phyloP scores from a whole-genome alignment of 2,888 invertebrate species.

The Bugulina stolonifera region DNA sequence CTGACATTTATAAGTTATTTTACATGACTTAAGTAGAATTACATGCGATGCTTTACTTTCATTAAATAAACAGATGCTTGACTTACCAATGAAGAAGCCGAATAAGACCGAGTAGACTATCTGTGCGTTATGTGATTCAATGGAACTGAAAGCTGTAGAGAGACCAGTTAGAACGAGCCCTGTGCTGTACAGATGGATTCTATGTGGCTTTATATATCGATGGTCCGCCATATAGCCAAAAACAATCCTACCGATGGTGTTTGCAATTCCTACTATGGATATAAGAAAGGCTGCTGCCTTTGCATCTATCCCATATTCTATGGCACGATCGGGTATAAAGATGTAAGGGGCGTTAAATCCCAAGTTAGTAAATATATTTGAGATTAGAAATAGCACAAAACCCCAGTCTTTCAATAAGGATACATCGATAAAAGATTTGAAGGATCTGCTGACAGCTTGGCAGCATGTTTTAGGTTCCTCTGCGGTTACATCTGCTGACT shows the following conservation, averaged over 20 bases:
- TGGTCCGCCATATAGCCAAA: conserved; percentile 48
- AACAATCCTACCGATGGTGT: conserved; percentile 82
- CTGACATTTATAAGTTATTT: too few relatives aligned
- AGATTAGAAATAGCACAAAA: conserved; percentile 77
- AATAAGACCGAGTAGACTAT: conserved; percentile 63
- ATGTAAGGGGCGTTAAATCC: conserved; percentile 87
- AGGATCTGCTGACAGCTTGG: conserved; percentile 29
- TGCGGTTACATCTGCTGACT: conserved; percentile 19
- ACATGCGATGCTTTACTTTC: too few relatives aligned
- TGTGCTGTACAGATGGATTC: conserved; percentile 80
- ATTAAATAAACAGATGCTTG: too few relatives aligned
- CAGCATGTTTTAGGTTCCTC: background rate
- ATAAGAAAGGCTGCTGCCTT: conserved; percentile 65
- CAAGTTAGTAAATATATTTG: conserved; percentile 89
- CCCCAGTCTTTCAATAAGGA: conserved; percentile 77
- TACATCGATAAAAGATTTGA: conserved; percentile 71
- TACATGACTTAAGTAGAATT: too few relatives aligned
- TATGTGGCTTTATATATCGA: conserved; percentile 67
- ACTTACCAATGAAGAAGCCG: conserved; percentile 49
- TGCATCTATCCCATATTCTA: conserved; percentile 39
- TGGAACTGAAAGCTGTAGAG: conserved; percentile 73
- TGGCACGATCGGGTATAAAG: conserved; percentile 70
- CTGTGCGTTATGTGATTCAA: conserved; percentile 68
- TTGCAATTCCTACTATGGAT: conserved; percentile 82
- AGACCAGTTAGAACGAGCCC: conserved; percentile 82